A percentile compares a stretch with the other conserved stretches of the same genome.
These are phyloP conservation scores for Mesitornis unicolor DNA, from an alignment of 2,113 vertebrate species.

Conservation along the genomic window DNA sequence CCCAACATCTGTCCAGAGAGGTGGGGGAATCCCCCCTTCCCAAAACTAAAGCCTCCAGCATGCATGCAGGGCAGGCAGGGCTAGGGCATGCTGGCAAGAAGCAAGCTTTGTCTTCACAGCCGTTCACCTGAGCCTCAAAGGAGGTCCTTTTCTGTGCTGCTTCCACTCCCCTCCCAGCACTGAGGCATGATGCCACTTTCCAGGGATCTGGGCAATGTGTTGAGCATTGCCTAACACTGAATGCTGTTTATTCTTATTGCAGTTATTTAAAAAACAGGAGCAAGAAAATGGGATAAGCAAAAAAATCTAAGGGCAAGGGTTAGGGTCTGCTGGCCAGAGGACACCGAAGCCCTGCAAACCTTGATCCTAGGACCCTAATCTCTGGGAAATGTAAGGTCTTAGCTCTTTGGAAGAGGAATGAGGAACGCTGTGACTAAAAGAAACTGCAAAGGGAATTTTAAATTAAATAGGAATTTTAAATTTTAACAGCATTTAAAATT, in stretches of 20 bases:
- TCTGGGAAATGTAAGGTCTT: rapidly evolving
- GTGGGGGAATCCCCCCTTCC: neutral
- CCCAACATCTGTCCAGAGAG: neutral
- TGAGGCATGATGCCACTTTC: neutral
- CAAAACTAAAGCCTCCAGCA: neutral
- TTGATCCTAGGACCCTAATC: neutral
- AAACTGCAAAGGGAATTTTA: conserved; percentile 13
- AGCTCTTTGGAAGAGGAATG: neutral
- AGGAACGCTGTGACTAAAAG: neutral
- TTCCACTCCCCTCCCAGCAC: neutral
- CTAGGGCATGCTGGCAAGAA: neutral
- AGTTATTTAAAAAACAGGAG: neutral
- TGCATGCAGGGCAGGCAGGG: rapidly evolving
- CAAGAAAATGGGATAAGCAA: neutral
- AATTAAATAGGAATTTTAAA: neutral
- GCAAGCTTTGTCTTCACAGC: neutral
- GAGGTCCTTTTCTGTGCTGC: neutral
- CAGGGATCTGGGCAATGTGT: neutral
- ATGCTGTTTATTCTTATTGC: neutral
- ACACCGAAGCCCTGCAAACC: neutral
- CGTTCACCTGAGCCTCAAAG: neutral
- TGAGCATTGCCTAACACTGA: neutral
- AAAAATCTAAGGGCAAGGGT: neutral
- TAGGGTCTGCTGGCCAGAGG: neutral
- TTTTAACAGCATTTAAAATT: conserved; percentile 39